Evolutionary conservation across 23 tunicate species (phyloP), one percentile per base, ranked within the genome.

Genomic region (Diplosoma virens): DNA sequence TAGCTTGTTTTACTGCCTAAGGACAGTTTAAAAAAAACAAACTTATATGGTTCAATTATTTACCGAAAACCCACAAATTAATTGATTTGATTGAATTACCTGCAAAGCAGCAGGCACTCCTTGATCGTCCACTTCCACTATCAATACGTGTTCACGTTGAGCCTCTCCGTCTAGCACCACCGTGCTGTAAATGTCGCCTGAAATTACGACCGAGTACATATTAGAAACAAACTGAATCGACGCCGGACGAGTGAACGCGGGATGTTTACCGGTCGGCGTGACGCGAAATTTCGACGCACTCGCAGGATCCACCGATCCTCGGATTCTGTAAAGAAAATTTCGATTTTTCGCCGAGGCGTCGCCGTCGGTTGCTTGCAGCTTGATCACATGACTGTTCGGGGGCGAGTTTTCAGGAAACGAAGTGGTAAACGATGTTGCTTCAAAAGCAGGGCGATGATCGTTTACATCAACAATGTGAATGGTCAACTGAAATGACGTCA

Each of bases 101-200:
- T 82, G 81, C 25, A 82, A 54, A 21, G 87, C 47, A 27, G 67
- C 79, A 7, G 87, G 79, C 6, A 61, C 67, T 2, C 87, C 87
- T 63, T 82, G 87, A 34, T 82, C 87, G 67, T 74, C 81, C 2
- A 82, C 87, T 75, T 75, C 81, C 24, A 82, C 61, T 1, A 37
- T 82, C 1, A 82, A 35, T 20, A 75, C 25, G 30, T 82, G 81
- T 64, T 74, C 81, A 28, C 36, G 58, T 35, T 82, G 80, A 9
- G 24, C 64, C 33, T 82, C 87, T 36, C 87, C 31, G 37, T 82
- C 81, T 67, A 82, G 27, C 1, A 9, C 22, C 33, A 37, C 75
- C 21, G 35, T 73, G 0, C 81, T 82, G 34, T 58, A 36, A 3
- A 82, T 74, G 1, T 36, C 81, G 21, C 87, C 87, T 80, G 78